Base-by-base conservation (phyloP, 2,888 invertebrate genomes). In the Pyrrhopygopsis socrates region DNA sequence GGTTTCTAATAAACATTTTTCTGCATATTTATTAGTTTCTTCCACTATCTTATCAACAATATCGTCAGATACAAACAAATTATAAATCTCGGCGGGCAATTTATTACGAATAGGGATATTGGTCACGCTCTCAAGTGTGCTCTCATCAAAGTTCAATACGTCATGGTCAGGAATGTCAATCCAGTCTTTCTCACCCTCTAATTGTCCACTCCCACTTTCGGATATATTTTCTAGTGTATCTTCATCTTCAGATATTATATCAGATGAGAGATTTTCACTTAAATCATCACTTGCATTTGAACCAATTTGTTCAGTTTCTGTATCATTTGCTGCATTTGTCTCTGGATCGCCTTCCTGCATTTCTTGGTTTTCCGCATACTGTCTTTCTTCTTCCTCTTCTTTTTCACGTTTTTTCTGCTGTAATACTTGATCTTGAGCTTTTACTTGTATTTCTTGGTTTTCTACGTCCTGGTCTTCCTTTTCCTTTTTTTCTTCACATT, bases 21-120 rank as follows among this genome's bases (percentile, higher is more conserved):
- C 54, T 34, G 77, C 83, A 73, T 83, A 83, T 70, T 83, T 83
- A 70, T 83, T 83, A 63, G 77, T 83, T 70, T 83, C 71, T 27
- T 73, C 60, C 54, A 73, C 77, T 73, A 78, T 83, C 27, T 77
- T 73, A 77, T 86, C 54, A 73, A 54, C n/a, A 45, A 45, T 11
- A 18, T 6, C 45, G 45, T 45, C 45, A 18, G 45, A 13, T 45
- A 45, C 11, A 18, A 45, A 45, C 15, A 45, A 45, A 11, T 15
- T 45, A 18, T 45, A 45, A 18, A 45, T 45, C 6, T 45, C 45
- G 15, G 15, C 18, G 13, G 45, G 45, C 18, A 18, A 18, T 45
- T 45, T 45, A 45, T 45, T 45, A 45, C 45, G 15, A 11, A 18
- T 18, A 18, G 13, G 15, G 6, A 18, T 3, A 45, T 18, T 45